Base-by-base conservation (phyloP, 2,113 vertebrate species). In the Pedetes capensis region DNA sequence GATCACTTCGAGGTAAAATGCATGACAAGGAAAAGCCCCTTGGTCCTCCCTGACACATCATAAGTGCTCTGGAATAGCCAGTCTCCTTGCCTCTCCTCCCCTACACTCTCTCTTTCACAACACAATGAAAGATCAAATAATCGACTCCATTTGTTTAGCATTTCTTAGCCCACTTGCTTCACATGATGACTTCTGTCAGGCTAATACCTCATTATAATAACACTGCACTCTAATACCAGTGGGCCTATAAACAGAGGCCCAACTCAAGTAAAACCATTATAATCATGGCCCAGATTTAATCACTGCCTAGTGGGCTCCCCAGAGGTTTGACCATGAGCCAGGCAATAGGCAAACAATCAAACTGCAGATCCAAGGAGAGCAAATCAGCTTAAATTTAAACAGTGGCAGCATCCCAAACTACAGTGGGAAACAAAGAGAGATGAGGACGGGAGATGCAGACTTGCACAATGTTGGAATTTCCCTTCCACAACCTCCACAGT, bases 331-430 rank as follows among this genome's bases (percentile, higher is more conserved):
- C 95, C 10, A 14, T 91, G 97, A 97, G 98, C 98, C 98, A 98
- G 94, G 97, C 97, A 98, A 98, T 97, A 98, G 98, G 98, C 98
- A 98, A 98, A 98, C 98, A 98, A 98, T 98, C 98, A 98, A 98
- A 98, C 97, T 98, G 97, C 98, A 98, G 98, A 98, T 98, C 97
- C 97, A 95, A 96, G 97, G 91, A 98, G 96, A 98, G 97, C 97
- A 97, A 98, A 98, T 98, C 93, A 75, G 98, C 98, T 98, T 97
- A 96, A 96, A 98, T 98, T 98, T 98, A 98, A 98, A 98, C 97
- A 97, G 97, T 98, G 98, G 98, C 98, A 96, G 91, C 89, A 74
- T 89, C 98, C 97, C 98, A 98, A 96, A 96, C 87, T 93, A 92
- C 18, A 88, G 42, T 0, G 13, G 9, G 89, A 86, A 93, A 84